A percentile compares a stretch with the other conserved stretches of the same genome.
Evolutionary conservation across 2,797 vertebrate species (phyloP).

Genomic region (Sebastes alutus): DNA sequence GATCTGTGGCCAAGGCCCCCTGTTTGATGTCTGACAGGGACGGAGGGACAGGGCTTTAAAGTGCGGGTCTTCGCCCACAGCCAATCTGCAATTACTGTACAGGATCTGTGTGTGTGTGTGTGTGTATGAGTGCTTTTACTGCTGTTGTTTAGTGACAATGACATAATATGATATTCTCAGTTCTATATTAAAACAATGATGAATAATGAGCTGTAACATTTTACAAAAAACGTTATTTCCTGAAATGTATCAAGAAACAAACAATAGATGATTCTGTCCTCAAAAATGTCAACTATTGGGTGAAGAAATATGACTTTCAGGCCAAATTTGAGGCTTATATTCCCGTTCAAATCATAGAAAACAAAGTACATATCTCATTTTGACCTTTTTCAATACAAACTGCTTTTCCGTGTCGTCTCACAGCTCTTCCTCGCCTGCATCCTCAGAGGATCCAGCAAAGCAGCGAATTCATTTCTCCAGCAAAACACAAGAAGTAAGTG

Average conservation of each 20-base stretch:
- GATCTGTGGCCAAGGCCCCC: conserved; percentile 85
- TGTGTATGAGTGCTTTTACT: background rate
- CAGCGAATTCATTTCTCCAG: background rate
- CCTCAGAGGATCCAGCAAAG: background rate
- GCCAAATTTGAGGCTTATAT: background rate
- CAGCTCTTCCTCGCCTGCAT: background rate
- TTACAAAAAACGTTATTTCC: background rate
- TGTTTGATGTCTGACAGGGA: conserved; percentile 85
- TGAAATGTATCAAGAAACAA: background rate
- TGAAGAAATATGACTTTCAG: background rate
- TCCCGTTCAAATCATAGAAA: background rate
- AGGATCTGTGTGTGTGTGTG: background rate
- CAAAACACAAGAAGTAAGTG: background rate
- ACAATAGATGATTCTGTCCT: background rate
- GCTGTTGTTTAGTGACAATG: background rate
- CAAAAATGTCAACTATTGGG: background rate
- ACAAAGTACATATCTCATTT: background rate
- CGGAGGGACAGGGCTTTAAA: conserved; percentile 58
- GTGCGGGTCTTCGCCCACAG: conserved; percentile 39
- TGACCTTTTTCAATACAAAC: background rate
- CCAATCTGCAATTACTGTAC: conserved; percentile 47
- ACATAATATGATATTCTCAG: background rate
- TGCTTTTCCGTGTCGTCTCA: background rate
- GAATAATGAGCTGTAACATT: background rate
- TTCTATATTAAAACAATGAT: conserved; percentile 1